These are phyloP conservation scores for Cantharis rustica DNA, from an alignment of 2,888 invertebrate genomes.

Conservation along the genomic window DNA sequence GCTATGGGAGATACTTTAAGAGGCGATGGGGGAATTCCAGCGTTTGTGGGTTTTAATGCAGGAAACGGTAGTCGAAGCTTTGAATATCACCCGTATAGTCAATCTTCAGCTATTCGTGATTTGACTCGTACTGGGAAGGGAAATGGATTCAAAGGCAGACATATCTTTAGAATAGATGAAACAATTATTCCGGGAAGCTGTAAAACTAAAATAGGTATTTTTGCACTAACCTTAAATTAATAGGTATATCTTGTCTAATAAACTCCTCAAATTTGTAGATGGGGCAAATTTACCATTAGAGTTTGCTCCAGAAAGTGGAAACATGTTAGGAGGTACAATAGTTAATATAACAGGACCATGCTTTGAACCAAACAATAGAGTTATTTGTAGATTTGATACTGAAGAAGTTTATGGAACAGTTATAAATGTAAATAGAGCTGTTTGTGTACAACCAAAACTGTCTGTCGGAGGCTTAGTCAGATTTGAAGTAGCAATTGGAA, in stretches of 20 bases:
- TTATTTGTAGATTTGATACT: conserved; percentile 81
- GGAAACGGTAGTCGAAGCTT: conserved; percentile 91
- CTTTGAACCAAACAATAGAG: conserved; percentile 74
- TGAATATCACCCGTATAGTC: conserved; percentile 90
- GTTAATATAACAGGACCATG: conserved; percentile 98
- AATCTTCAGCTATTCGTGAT: conserved; percentile 81
- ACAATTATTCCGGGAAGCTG: conserved; percentile 92
- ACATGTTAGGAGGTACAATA: conserved; percentile 95
- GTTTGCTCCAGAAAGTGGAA: conserved; percentile 94
- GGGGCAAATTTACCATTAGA: conserved; percentile 80
- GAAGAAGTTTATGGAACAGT: conserved; percentile 79
- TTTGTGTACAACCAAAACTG: conserved; percentile 87
- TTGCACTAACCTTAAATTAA: too few relatives aligned
- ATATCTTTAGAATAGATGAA: conserved; percentile 94
- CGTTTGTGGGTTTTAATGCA: conserved; percentile 94
- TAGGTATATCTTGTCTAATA: too few relatives aligned
- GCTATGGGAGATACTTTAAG: conserved; percentile 86
- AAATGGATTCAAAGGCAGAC: conserved; percentile 86
- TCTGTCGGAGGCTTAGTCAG: conserved; percentile 88
- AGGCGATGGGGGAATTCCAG: conserved; percentile 86
- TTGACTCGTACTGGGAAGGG: conserved; percentile 84
- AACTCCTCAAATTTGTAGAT: conserved; percentile 57
- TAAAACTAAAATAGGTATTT: conserved; percentile 87
- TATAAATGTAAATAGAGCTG: conserved; percentile 80
- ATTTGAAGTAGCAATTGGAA: conserved; percentile 83